Evolutionary conservation across 2,797 vertebrate genomes (phyloP).

Genomic region (Loris lydekkerianus): DNA sequence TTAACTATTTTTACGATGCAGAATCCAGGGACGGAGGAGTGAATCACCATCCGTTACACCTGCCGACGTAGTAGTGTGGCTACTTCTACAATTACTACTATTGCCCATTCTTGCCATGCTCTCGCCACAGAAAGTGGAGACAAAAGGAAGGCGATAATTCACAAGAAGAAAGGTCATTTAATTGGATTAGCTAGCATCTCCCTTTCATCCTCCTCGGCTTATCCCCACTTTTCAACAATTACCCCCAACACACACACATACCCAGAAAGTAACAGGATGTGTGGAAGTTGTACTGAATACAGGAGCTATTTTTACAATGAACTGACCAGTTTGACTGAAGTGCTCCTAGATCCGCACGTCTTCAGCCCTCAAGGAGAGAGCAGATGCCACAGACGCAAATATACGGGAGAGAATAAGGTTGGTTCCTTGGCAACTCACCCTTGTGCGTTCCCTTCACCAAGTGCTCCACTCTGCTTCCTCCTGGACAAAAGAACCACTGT

Average conservation of each 20-base stretch:
- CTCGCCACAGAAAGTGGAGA: not conserved
- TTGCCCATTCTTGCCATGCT: constrained; percentile 27
- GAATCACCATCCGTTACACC: not conserved
- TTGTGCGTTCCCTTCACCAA: not conserved
- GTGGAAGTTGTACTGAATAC: not conserved
- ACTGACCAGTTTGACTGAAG: not conserved
- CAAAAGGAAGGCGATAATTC: constrained; percentile 45
- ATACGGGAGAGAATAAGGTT: not conserved
- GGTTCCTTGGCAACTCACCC: not conserved
- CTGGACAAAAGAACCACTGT: not conserved
- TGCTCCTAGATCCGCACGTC: not conserved
- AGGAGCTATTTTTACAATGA: constrained; percentile 50
- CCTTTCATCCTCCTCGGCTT: not conserved
- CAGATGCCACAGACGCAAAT: not conserved
- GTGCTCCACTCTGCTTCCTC: not conserved
- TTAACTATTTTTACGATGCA: not conserved
- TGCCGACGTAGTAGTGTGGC: not conserved
- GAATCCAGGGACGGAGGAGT: not conserved
- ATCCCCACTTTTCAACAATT: not conserved
- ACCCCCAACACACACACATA: not conserved
- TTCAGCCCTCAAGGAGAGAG: not conserved
- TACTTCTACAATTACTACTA: not conserved
- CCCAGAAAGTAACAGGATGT: not conserved
- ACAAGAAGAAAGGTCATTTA: constrained; percentile 15
- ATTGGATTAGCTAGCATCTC: constrained; percentile 10